Conservation (phyloP, 2,797 vertebrate genomes). For the Percopsis omiscomaycus region DNA sequence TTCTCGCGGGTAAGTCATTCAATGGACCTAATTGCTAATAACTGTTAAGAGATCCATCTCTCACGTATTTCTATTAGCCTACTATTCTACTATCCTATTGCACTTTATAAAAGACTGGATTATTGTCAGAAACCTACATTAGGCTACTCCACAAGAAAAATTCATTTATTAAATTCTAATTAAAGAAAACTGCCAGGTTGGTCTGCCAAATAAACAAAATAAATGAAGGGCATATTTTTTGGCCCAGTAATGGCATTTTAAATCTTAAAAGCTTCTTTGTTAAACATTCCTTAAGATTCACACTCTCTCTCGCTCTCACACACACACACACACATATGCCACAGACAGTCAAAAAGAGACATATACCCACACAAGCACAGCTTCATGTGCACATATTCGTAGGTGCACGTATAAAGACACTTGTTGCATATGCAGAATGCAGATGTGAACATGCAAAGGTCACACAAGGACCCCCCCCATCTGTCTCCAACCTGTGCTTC, state of each 20-base stretch:
- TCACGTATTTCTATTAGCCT: too few relatives aligned
- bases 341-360: not conserved
- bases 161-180: not conserved
- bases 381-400: not conserved
- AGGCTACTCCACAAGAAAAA: too few relatives aligned
- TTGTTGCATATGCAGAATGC: slow-evolving; percentile 1
- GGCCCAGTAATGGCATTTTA: not conserved
- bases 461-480: slow-evolving; percentile 16
- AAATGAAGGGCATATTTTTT: not conserved
- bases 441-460: slow-evolving; percentile 1
- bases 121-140: not conserved
- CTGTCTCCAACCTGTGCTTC: slow-evolving; percentile 21
- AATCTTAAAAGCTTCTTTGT: slow-evolving; percentile 5
- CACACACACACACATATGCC: not conserved
- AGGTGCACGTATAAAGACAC: not conserved
- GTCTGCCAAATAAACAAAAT: slow-evolving; percentile 1
- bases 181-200: not conserved
- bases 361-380: not conserved
- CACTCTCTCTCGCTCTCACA: not conserved
- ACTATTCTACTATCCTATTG: too few relatives aligned
- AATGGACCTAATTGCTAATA: too few relatives aligned
- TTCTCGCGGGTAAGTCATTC: too few relatives aligned
- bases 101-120: too few relatives aligned
- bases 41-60: too few relatives aligned
- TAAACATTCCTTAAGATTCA: slow-evolving; percentile 9